Percentiles rank a stretch among this genome's conserved stretches.
Evolutionary conservation across 2,797 vertebrate genomes (phyloP).

Genomic region (Chloroceryle amazona): DNA sequence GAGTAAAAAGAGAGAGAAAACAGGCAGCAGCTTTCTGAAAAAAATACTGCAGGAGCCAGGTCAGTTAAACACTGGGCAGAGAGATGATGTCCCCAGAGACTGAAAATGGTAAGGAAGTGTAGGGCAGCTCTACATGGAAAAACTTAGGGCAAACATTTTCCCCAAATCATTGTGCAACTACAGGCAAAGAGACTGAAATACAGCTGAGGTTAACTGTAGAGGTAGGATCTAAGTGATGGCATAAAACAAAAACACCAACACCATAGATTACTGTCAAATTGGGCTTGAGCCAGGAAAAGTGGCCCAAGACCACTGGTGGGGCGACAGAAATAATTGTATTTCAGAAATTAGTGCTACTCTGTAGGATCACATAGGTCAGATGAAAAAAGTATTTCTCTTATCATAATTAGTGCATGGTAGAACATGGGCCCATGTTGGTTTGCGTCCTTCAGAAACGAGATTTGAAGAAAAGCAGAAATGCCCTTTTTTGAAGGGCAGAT

Average conservation of each 20-base stretch:
- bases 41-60: neutral
- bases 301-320: neutral
- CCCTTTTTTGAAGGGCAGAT: neutral
- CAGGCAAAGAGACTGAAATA: neutral
- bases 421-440: accelerated
- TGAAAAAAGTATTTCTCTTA: neutral
- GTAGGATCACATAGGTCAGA: neutral
- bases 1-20: neutral
- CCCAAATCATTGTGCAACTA: neutral
- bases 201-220: accelerated
- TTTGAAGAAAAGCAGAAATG: neutral
- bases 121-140: neutral
- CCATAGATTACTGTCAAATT: neutral
- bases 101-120: neutral
- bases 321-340: accelerated
- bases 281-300: neutral
- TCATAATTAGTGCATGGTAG: accelerated
- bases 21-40: neutral
- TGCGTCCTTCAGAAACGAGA: neutral
- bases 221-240: accelerated
- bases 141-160: neutral
- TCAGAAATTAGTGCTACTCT: neutral
- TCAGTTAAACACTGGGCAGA: neutral
- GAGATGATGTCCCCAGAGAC: neutral
- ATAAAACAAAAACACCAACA: neutral